Evolutionary conservation across 2,113 vertebrate genomes (phyloP), one percentile per base, ranked within the genome.

Genomic region (Aphyosemion australe): DNA sequence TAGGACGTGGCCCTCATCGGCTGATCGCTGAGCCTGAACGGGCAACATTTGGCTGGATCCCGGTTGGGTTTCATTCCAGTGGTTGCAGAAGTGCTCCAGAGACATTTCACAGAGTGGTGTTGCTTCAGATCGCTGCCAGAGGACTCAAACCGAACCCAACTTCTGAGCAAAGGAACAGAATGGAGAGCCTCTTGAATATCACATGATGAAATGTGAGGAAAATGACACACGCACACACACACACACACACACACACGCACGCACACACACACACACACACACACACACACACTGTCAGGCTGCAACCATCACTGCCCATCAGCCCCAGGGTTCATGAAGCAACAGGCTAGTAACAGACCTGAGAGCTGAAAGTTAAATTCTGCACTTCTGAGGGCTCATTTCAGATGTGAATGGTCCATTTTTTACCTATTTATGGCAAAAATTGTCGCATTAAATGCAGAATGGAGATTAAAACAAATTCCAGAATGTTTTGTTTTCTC

Each of bases 141-240:
- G 57, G 18, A 57, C 48, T 59, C 16, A 55, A 50, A 49, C 52
- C 53, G 18, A 51, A 39, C 21, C 45, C 16, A 54, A 47, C 51
- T 5, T 34, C 55, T 42, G 47, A 70, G 56, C 55, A 13, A 58
- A 34, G 64, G 45, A 47, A 51, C 59, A 46, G 41, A 43, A 57
- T 43, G 37, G 20, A 62, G 34, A 7, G 42, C 26, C 34, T 39
- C 60, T 39, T 18, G 6, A 56, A 59, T 51, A 50, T 69, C 52
- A 76, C 65, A 71, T 34, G 75, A 62, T 8, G 34, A 70, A 66
- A 79, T 70, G 53, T 80, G 77, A 71, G 57, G 51, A 26, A 84
- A 79, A 53, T 62, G 46, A 11, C 56, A 68, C 14, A 43, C 2
- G 12, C 50, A 34, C 59, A 10, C 1, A 15, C n/a, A 6, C 1